Evolutionary conservation across 2,888 invertebrate genomes (phyloP).

Genomic region (Allygus modestus): DNA sequence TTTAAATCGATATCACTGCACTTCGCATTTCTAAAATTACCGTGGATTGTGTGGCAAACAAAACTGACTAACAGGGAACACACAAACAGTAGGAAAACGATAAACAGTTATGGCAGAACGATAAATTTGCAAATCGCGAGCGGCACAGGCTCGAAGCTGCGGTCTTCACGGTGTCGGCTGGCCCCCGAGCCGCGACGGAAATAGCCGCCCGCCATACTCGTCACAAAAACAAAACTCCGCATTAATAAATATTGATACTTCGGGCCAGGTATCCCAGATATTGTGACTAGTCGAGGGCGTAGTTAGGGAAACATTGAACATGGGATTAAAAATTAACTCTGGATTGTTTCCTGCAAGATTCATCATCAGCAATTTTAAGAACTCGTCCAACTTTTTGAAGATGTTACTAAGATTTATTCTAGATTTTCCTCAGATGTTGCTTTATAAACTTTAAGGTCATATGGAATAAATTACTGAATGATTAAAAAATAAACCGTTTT

Average conservation of each 20-base stretch:
- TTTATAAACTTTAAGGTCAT: no score
- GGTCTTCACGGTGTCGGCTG: not conserved
- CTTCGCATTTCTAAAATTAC: not conserved
- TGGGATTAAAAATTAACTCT: no score
- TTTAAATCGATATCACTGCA: not conserved
- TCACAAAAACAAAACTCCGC: slow-evolving; percentile 3
- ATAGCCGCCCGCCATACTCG: slow-evolving; percentile 7
- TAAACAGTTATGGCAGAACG: slow-evolving; percentile 44
- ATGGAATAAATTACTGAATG: no score
- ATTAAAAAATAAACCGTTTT: no score
- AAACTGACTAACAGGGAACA: not conserved
- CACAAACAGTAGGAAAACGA: slow-evolving; percentile 13
- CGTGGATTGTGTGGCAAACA: not conserved
- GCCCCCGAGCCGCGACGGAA: not conserved
- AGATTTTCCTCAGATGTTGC: no score
- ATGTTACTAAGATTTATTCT: no score
- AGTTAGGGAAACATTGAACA: no score
- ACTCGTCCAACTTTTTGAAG: no score
- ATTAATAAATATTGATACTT: not conserved
- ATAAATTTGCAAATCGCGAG: slow-evolving; percentile 39
- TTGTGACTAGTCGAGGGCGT: no score
- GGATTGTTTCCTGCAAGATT: no score
- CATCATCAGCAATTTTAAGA: no score
- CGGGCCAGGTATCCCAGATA: not conserved
- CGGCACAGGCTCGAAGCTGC: not conserved